A percentile compares a stretch with the other conserved stretches of the same genome.
Evolutionary conservation across 2,888 invertebrate species (phyloP).

Genomic region (Anticlea derivata): DNA sequence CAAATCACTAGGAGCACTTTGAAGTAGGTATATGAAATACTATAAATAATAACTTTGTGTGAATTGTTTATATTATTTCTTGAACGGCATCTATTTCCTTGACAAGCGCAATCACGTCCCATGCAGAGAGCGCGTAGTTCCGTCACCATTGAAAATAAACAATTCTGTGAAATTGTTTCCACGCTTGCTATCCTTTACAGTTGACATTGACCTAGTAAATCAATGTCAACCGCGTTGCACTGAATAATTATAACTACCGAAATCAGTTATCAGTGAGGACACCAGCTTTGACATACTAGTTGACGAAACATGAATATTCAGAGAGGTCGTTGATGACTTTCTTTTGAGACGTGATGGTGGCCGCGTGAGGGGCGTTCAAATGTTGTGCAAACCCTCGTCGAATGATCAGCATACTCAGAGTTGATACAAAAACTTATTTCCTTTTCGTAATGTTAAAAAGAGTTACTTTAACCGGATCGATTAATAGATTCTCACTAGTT

Average conservation of each 20-base stretch:
- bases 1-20: too few species aligned
- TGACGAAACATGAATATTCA: constrained; percentile 47
- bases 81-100: constrained; percentile 27
- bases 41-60: too few species aligned
- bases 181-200: constrained; percentile 47
- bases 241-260: constrained; percentile 46
- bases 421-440: not conserved
- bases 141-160: constrained; percentile 47
- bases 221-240: constrained; percentile 59
- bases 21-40: too few species aligned
- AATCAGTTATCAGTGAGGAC: constrained; percentile 57
- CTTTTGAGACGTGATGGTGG: constrained; percentile 27
- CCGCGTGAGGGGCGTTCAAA: constrained; percentile 8
- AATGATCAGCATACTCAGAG: not conserved
- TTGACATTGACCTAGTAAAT: constrained; percentile 68
- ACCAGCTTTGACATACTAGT: constrained; percentile 39
- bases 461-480: not conserved
- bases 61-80: too few species aligned
- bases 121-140: constrained; percentile 41
- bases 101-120: constrained; percentile 41
- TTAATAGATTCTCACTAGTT: not conserved
- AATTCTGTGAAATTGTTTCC: constrained; percentile 63
- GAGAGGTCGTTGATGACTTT: constrained; percentile 42
- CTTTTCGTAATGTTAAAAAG: too few species aligned
- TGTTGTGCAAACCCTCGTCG: not conserved